phyloP scores from a whole-genome alignment of 2,113 vertebrate species.

The Tapirus terrestris region DNA sequence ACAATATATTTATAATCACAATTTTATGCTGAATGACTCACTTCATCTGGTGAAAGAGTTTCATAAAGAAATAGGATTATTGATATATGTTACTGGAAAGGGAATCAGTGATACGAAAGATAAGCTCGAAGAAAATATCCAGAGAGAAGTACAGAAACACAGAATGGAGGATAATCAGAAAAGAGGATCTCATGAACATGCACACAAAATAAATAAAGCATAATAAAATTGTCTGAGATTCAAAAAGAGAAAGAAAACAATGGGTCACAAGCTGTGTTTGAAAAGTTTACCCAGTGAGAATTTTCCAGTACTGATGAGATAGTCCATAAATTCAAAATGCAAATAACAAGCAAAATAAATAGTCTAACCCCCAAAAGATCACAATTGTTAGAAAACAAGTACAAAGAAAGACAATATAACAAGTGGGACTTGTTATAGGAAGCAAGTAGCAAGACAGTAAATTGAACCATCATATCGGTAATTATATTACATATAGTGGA shows the following conservation, averaged over 20 bases:
- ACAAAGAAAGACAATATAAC: not conserved
- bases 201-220: not conserved
- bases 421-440: not conserved
- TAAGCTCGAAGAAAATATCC: not conserved
- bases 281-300: not conserved
- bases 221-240: not conserved
- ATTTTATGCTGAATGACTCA: not conserved
- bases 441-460: not conserved
- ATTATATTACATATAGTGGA: not conserved
- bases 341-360: not conserved
- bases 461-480: not conserved
- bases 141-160: not conserved
- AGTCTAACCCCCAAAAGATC: not conserved
- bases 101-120: not conserved
- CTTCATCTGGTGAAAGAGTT: not conserved
- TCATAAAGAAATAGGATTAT: not conserved
- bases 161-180: not conserved
- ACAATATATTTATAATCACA: not conserved
- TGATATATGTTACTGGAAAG: not conserved
- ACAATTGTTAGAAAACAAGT: not conserved
- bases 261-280: not conserved
- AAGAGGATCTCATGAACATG: not conserved
- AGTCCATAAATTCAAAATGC: not conserved
- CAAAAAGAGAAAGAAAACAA: not conserved
- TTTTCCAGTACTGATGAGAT: not conserved